Conservation (phyloP, 1,140 invertebrate genomes). For the Drosophila lacteicornis region DNA sequence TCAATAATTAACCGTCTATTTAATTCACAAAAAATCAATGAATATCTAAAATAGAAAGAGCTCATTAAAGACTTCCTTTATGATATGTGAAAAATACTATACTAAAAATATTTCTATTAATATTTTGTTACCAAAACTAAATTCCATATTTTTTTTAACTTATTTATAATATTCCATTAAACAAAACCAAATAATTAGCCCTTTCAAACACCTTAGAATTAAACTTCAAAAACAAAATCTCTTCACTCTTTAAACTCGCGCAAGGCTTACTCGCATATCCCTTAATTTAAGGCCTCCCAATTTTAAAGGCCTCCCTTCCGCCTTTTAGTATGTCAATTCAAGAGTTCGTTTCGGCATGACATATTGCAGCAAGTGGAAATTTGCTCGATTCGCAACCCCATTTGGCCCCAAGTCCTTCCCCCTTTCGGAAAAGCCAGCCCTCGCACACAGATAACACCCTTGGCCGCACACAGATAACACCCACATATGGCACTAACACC, state of each 20-base stretch:
- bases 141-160: too few species aligned
- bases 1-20: too few species aligned
- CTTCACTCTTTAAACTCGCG: neutral
- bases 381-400: conserved; percentile 47
- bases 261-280: neutral
- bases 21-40: too few species aligned
- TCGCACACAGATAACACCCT: conserved; percentile 31
- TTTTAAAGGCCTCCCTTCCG: conserved; percentile 56
- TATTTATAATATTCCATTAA: neutral
- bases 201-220: too few species aligned
- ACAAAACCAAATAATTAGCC: too few species aligned
- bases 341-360: conserved; percentile 36
- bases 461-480: conserved; percentile 58
- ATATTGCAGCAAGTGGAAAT: conserved; percentile 62
- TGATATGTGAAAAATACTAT: too few species aligned
- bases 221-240: neutral
- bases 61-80: too few species aligned
- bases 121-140: too few species aligned
- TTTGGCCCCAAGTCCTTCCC: conserved; percentile 26
- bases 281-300: conserved; percentile 12
- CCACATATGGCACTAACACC: conserved; percentile 80
- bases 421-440: neutral
- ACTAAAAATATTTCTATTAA: too few species aligned
- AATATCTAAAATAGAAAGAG: too few species aligned
- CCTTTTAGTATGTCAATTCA: conserved; percentile 75